Evolutionary conservation across 1,140 invertebrate genomes (phyloP).

Genomic region (Caenorhabditis remanei): DNA sequence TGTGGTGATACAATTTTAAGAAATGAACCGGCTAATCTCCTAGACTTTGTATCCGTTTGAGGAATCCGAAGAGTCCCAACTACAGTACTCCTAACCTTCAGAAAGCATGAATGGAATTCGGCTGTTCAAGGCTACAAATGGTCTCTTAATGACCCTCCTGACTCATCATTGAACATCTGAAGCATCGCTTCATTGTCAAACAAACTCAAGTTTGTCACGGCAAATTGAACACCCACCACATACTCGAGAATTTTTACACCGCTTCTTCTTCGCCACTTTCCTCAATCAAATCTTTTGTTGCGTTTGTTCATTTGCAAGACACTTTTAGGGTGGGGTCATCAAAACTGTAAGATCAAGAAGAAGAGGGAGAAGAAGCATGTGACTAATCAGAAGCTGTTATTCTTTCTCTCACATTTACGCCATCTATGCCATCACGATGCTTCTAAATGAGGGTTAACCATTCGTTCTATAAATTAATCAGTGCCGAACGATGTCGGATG

Average conservation of each 20-base stretch:
- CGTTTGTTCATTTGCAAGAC: constrained; percentile 22
- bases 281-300: constrained; percentile 18
- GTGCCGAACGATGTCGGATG: background rate
- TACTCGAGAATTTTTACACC: constrained; percentile 35
- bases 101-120: background rate
- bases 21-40: no score
- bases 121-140: background rate
- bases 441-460: background rate
- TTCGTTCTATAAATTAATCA: background rate
- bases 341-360: constrained; percentile 10
- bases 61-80: background rate
- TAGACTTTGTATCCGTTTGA: no score
- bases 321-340: constrained; percentile 37
- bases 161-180: constrained; percentile 21
- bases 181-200: constrained; percentile 28
- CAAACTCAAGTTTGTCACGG: constrained; percentile 6
- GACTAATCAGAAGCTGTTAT: constrained; percentile 48
- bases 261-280: background rate
- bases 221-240: background rate
- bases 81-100: background rate
- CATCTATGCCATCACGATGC: constrained; percentile 2
- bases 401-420: background rate
- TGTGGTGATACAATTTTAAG: no score
- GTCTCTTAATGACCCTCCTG: background rate
- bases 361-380: constrained; percentile 48